Percentiles rank a stretch among this genome's conserved stretches.
Conservation (phyloP, 2,113 vertebrate species). For the Zeus faber region DNA sequence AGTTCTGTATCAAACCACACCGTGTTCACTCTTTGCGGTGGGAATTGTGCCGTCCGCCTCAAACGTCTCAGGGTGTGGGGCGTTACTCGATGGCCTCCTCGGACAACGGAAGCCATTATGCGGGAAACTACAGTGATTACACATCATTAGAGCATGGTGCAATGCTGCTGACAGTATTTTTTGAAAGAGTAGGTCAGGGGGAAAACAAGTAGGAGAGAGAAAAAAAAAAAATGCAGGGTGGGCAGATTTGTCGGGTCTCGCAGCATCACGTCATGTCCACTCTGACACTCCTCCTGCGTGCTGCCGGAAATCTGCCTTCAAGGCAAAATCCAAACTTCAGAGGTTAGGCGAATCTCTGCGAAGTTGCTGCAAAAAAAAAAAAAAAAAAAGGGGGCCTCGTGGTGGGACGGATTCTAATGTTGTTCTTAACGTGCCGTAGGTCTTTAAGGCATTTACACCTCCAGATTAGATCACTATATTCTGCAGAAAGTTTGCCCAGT, state of each 20-base stretch:
- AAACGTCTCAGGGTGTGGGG: slow-evolving; percentile 50
- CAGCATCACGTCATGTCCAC: slow-evolving; percentile 57
- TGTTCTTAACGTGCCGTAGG: too few species aligned
- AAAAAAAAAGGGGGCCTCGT: too few species aligned
- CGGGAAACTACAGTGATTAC: slow-evolving; percentile 62
- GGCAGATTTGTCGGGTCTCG: slow-evolving; percentile 63
- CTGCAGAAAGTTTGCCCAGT: too few species aligned
- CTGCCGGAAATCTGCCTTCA: slow-evolving; percentile 45
- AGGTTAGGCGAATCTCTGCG: too few species aligned
- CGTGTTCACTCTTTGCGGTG: slow-evolving; percentile 12
- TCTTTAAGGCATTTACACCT: too few species aligned
- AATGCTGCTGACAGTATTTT: slow-evolving; percentile 66
- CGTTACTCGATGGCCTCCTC: slow-evolving; percentile 49
- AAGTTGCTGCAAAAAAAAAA: too few species aligned
- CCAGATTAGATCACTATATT: too few species aligned
- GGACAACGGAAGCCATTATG: slow-evolving; percentile 52
- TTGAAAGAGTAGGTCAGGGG: slow-evolving; percentile 64
- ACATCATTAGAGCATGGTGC: slow-evolving; percentile 56
- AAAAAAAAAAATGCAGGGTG: slow-evolving; percentile 61
- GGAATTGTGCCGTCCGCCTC: slow-evolving; percentile 59
- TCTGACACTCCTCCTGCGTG: slow-evolving; percentile 63
- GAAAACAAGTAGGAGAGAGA: slow-evolving; percentile 58
- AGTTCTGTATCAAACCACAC: background rate
- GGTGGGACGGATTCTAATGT: too few species aligned
- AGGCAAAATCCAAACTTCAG: slow-evolving; percentile 53